A percentile compares a stretch with the other conserved stretches of the same genome.
These are phyloP conservation scores for Motacilla alba DNA, from an alignment of 2,113 vertebrate genomes.

Conservation along the genomic window DNA sequence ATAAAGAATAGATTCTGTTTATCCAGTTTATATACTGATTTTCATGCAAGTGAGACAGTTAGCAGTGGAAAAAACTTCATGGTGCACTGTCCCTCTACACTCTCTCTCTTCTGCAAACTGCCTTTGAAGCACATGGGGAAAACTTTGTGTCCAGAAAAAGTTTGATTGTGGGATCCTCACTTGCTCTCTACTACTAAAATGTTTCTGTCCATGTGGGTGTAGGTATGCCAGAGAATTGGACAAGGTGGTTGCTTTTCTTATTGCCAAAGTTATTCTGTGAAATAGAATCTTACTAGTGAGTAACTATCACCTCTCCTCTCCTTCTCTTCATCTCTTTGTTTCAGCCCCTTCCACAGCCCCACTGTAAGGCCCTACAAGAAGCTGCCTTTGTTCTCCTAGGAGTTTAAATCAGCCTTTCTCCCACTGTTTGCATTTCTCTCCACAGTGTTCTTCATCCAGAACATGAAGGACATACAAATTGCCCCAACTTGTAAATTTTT, in stretches of 20 bases:
- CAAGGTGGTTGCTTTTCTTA: background rate
- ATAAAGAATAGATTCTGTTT: background rate
- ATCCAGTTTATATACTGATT: background rate
- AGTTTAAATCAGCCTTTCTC: background rate
- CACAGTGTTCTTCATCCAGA: background rate
- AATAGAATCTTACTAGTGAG: background rate
- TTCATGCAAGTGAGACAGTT: slow-evolving; percentile 1
- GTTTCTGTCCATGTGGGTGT: background rate
- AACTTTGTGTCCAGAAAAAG: background rate
- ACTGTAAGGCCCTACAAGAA: background rate
- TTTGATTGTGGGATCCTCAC: background rate
- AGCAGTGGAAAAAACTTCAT: background rate
- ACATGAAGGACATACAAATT: background rate
- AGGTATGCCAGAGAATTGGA: background rate
- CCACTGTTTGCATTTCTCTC: background rate
- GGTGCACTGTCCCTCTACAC: background rate
- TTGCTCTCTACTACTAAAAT: background rate
- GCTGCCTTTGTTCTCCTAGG: background rate
- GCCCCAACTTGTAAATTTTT: background rate
- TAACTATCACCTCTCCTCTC: background rate
- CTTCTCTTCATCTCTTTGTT: background rate
- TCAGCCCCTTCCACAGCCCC: background rate
- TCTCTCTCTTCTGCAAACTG: background rate
- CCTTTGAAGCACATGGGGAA: background rate
- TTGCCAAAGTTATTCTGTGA: background rate